Base-by-base conservation (phyloP, 37 sponge, comb jelly and placozoan genomes). In the Oopsacas minuta region DNA sequence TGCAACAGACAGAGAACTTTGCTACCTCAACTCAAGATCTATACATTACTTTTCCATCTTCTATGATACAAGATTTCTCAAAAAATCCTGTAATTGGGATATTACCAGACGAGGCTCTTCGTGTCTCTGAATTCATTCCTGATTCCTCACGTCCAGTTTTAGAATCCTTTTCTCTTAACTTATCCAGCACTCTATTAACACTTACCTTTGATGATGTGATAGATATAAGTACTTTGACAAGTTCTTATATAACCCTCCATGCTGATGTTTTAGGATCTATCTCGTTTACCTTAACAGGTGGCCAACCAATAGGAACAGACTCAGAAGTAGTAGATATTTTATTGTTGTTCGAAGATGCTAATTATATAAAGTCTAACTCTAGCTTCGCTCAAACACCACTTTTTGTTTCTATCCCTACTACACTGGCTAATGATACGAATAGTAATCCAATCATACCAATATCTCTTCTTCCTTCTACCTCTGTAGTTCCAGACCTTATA, bases 131-230 rank as follows among this genome's bases (percentile, higher is more conserved):
- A 52, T 88, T 92, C 81, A 86, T 52, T 34, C 46, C 87, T n/a
- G 96, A 95, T 39, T 84, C 36, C 0, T 88, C 90, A 37, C 32
- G 53, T 46, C 96, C 96, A 39, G 37, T 39, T 38, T 84, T 95
- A 0, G 30, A 90, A 32, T 46, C 87, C 28, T 95, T 88, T 84
- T 82, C 85, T n/a, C 92, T 95, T 37, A 87, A 92, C 85, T 91
- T 61, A 3, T 61, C 75, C 3, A 61, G 22, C 30, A 25, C 75
- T 32, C 22, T 61, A 32, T 61, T 95, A 0, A 39, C 84, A 0
- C 86, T 95, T 35, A 87, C 81, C 28, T 95, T 95, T 81, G 82
- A 88, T 88, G 96, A 95, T 89, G 90, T 89, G 23, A 88, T 95
- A 28, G 84, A 92, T 81, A 38, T 89, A 12, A 35, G 0, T 1